These are phyloP conservation scores for Halichoerus grypus DNA, from an alignment of 2,113 vertebrate species.

Conservation along the genomic window DNA sequence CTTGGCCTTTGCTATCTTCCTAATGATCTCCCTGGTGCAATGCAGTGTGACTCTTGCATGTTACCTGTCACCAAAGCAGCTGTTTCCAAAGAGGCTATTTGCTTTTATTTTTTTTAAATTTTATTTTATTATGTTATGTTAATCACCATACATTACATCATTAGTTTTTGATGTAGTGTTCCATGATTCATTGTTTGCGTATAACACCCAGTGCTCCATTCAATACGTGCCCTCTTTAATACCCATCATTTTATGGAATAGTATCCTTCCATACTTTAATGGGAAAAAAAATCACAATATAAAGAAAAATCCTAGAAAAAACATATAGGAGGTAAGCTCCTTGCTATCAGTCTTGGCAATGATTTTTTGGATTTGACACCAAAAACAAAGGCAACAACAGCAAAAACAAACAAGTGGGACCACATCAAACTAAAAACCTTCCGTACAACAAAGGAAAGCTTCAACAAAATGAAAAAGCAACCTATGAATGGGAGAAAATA, in stretches of 20 bases:
- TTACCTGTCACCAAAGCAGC: conserved; percentile 43
- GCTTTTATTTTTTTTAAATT: neutral
- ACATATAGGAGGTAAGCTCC: neutral
- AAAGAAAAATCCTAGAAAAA: neutral
- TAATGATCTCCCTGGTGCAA: conserved; percentile 65
- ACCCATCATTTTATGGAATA: neutral
- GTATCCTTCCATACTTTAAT: neutral
- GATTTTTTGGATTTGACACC: neutral
- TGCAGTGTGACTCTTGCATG: neutral
- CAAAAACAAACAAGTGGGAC: neutral
- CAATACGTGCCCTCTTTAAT: no score
- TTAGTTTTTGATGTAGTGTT: no score
- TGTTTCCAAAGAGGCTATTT: conserved; percentile 11
- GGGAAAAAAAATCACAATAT: neutral
- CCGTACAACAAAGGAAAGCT: neutral
- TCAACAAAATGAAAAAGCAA: neutral
- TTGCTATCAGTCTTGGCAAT: neutral
- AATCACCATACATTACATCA: no score
- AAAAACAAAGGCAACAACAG: neutral
- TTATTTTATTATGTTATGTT: no score
- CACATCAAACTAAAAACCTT: neutral
- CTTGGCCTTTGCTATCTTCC: neutral
- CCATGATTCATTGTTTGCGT: no score
- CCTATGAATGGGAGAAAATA: neutral
- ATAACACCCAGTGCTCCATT: no score